phyloP scores from a whole-genome alignment of 2,113 vertebrate species.

The Diadophis punctatus region DNA sequence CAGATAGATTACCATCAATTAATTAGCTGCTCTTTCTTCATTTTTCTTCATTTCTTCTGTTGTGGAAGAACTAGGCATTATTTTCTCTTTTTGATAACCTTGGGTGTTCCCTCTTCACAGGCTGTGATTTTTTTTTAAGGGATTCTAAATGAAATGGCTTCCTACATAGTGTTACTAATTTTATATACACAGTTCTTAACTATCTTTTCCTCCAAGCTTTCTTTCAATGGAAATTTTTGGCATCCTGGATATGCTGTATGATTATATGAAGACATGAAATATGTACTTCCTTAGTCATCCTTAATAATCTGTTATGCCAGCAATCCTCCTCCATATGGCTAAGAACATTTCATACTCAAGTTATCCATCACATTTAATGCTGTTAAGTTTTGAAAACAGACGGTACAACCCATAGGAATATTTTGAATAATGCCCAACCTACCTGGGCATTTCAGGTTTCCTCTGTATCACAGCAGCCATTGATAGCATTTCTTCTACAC shows the following conservation, averaged over 20 bases:
- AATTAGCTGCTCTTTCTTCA: not conserved
- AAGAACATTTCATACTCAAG: slow-evolving; percentile 59
- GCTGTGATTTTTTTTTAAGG: not conserved
- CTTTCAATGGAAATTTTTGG: not conserved
- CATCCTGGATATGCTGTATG: not conserved
- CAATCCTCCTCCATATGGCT: slow-evolving; percentile 54
- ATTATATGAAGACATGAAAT: not conserved
- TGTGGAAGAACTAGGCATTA: not conserved
- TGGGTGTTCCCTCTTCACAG: not conserved
- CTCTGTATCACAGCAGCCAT: slow-evolving; percentile 43
- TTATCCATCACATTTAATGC: slow-evolving; percentile 57
- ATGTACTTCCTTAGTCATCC: slow-evolving; percentile 6
- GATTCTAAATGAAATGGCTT: not conserved
- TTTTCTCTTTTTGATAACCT: not conserved
- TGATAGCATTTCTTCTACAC: slow-evolving; percentile 35
- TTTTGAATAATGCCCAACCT: not conserved
- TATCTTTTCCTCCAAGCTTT: not conserved
- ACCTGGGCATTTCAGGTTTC: slow-evolving; percentile 32
- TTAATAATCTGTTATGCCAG: slow-evolving; percentile 26
- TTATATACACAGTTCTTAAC: not conserved
- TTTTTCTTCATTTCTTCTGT: not conserved
- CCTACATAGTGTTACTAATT: not conserved
- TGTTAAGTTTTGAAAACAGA: slow-evolving; percentile 59
- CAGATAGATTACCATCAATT: not conserved
- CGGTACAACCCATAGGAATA: slow-evolving; percentile 33